A percentile compares a stretch with the other conserved stretches of the same genome.
phyloP scores from a whole-genome alignment of 2,113 vertebrate species.

The Odontesthes bonariensis region DNA sequence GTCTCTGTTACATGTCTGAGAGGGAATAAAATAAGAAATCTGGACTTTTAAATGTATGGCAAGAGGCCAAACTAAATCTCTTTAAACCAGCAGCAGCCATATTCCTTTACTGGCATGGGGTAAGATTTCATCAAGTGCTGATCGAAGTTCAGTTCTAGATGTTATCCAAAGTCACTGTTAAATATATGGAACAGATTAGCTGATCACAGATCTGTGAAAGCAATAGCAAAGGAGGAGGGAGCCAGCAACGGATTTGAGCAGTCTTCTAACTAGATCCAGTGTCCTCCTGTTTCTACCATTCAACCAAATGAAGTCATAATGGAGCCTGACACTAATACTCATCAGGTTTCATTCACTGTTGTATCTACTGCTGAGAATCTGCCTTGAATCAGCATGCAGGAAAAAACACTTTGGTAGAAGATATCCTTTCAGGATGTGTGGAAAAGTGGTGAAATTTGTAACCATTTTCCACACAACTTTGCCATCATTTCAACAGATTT shows the following conservation, averaged over 20 bases:
- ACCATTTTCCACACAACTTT: conserved; percentile 35
- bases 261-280: conserved; percentile 58
- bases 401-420: conserved; percentile 48
- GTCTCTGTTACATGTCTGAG: conserved; percentile 75
- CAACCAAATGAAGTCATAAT: conserved; percentile 76
- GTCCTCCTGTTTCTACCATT: conserved; percentile 80
- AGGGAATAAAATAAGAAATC: conserved; percentile 71
- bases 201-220: conserved; percentile 57
- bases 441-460: conserved; percentile 57
- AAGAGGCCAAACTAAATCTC: conserved; percentile 74
- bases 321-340: conserved; percentile 69
- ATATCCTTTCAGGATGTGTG: conserved; percentile 51
- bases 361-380: conserved; percentile 61
- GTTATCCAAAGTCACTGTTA: conserved; percentile 62
- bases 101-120: conserved; percentile 66
- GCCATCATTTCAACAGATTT: conserved; percentile 19
- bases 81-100: conserved; percentile 77
- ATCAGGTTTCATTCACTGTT: conserved; percentile 68
- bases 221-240: conserved; percentile 33
- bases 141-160: conserved; percentile 71
- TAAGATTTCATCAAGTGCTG: conserved; percentile 68
- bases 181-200: conserved; percentile 64
- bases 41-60: conserved; percentile 78
- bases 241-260: conserved; percentile 68
- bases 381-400: conserved; percentile 48